Conservation (phyloP, 92 coral and sea anemone genomes). For the Isaurus tuberculatus region DNA sequence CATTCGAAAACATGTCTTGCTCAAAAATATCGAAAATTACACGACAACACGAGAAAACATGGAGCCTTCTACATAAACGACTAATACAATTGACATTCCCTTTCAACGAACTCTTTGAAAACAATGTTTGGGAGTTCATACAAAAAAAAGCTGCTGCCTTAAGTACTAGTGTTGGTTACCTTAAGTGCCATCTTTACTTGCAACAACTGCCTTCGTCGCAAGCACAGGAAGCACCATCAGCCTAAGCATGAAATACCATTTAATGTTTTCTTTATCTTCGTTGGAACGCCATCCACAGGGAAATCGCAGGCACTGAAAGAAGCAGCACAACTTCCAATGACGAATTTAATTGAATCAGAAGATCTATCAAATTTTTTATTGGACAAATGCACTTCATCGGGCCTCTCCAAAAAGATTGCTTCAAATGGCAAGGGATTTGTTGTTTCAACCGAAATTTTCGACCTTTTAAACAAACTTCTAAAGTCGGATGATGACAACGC, state of each 20-base stretch:
- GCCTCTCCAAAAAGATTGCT: conserved; percentile 38
- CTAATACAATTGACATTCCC: conserved; percentile 53
- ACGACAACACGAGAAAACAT: conserved; percentile 56
- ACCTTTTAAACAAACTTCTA: conserved; percentile 57
- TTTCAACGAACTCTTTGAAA: conserved; percentile 46
- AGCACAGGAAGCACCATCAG: conserved; percentile 47
- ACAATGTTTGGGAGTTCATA: conserved; percentile 46
- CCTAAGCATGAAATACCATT: conserved; percentile 49
- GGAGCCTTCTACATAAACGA: conserved; percentile 69
- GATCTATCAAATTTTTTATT: conserved; percentile 36
- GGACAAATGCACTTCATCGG: conserved; percentile 57
- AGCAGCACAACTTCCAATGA: conserved; percentile 40
- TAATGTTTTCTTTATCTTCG: conserved; percentile 55
- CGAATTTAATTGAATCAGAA: background rate
- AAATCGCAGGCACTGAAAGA: conserved; percentile 62
- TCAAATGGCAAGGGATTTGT: conserved; percentile 43
- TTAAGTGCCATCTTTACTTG: conserved; percentile 58
- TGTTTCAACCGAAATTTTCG: conserved; percentile 46
- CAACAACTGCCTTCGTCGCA: conserved; percentile 58
- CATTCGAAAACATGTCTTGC: conserved; percentile 8
- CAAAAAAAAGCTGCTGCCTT: conserved; percentile 45
- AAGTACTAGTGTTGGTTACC: conserved; percentile 59
- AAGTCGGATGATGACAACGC: conserved; percentile 63
- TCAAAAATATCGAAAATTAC: conserved; percentile 5
- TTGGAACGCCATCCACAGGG: conserved; percentile 63